Evolutionary conservation across 2,888 invertebrate genomes (phyloP).

Genomic region (Lordiphosa fenestrarum): DNA sequence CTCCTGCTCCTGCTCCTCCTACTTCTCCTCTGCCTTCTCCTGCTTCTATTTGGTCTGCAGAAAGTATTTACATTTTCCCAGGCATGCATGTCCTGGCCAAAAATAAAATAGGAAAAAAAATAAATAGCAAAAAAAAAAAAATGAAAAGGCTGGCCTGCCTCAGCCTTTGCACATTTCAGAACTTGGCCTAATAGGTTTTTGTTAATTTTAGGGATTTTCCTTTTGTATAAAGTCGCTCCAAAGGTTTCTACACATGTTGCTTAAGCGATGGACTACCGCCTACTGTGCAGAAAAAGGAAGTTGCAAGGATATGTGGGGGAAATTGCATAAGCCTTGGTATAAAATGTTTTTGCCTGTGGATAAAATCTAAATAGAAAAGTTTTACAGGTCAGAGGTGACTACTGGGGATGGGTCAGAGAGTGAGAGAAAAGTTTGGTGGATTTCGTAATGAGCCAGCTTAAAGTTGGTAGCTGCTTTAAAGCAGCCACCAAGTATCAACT

Average conservation of each 20-base stretch:
- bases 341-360: conserved; percentile 47
- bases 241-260: conserved; percentile 52
- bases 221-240: conserved; percentile 45
- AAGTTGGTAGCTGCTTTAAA: not conserved
- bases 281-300: conserved; percentile 6
- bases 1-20: conserved; percentile 14
- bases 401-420: not conserved
- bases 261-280: conserved; percentile 18
- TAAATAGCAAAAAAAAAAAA: not conserved
- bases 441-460: conserved; percentile 28
- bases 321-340: conserved; percentile 64
- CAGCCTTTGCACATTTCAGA: conserved; percentile 41
- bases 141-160: not conserved
- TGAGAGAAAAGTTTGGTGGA: conserved; percentile 18
- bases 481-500: not conserved
- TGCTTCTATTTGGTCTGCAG: conserved; percentile 54
- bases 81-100: conserved; percentile 32
- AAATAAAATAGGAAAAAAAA: conserved; percentile 8
- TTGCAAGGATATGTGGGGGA: conserved; percentile 46
- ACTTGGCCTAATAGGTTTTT: conserved; percentile 67
- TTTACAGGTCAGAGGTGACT: conserved; percentile 47
- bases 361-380: conserved; percentile 34
- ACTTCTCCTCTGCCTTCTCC: no score
- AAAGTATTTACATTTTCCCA: conserved; percentile 72
- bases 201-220: conserved; percentile 62